Evolutionary conservation across 1,140 invertebrate species (phyloP), one percentile per base, ranked within the genome.

Genomic region (Saccostrea echinata): DNA sequence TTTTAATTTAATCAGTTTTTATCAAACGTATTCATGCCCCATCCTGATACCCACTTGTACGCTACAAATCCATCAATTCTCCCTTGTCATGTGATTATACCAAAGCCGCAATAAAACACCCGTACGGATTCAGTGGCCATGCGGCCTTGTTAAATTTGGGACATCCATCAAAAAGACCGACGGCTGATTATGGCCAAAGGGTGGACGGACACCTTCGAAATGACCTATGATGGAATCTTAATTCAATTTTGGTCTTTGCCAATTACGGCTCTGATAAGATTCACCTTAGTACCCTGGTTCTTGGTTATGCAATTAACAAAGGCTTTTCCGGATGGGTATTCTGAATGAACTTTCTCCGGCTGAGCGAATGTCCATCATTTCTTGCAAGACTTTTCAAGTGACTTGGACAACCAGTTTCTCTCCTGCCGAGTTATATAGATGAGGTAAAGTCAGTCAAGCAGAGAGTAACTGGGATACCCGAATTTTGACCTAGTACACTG

Each of bases 201-300:
- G 68, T 76, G 68, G 24, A 35, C 24, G 68, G 27, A 76, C 68
- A 76, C 68, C 68, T 76, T 76, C 27, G 16, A 35, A 76, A 76
- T 33, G 68, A 76, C 68, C 68, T 76, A 76, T 76, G 68, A 76
- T 76, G 68, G 68, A 76, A 76, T 76, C 68, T 76, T 76, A 76
- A 76, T 76, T 76, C 68, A 76, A 76, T 76, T 76, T 76, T 76
- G 68, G 68, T 30, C 68, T 76, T 76, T 76, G 68, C 68, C 68
- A 76, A 76, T 76, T 76, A 76, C 68, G 68, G 68, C 27, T 27
- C 8, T 76, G 68, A 76, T 76, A 27, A 76, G 27, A 33, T 16
- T 76, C 30, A 30, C 24, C 68, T 16, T 33, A 27, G 68, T 76
- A 76, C 68, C 68, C 33, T 27, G 68, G 68, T 76, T 33, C 30